Evolutionary conservation across 2,113 vertebrate species (phyloP).

Genomic region (Hippolais icterina): DNA sequence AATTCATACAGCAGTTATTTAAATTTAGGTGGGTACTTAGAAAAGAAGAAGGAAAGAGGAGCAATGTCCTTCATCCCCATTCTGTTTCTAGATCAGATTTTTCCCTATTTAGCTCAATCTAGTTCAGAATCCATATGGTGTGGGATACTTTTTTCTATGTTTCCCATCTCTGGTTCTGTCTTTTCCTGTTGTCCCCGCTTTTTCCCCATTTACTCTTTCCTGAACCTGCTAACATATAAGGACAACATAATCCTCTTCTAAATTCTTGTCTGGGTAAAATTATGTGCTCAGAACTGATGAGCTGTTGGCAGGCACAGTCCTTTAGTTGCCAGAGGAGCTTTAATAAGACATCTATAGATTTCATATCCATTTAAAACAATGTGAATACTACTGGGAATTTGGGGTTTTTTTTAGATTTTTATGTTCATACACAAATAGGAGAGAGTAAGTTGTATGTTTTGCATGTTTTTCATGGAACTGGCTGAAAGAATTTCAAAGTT

Average conservation of each 20-base stretch:
- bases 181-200: background rate
- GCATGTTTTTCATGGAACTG: background rate
- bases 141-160: background rate
- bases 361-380: background rate
- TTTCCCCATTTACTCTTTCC: background rate
- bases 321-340: background rate
- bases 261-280: background rate
- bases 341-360: background rate
- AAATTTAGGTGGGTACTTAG: background rate
- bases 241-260: background rate
- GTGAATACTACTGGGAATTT: background rate
- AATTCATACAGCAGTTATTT: background rate
- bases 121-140: background rate
- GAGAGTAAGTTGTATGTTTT: background rate
- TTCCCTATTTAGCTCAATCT: background rate
- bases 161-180: background rate
- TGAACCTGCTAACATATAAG: background rate
- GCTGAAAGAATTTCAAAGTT: background rate
- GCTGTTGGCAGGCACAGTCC: accelerated
- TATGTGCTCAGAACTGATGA: background rate
- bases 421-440: background rate
- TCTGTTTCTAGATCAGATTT: background rate
- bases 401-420: accelerated
- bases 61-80: background rate
- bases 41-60: background rate